These are phyloP conservation scores for Gryllus longicercus DNA, from an alignment of 2,888 invertebrate species.

Conservation along the genomic window DNA sequence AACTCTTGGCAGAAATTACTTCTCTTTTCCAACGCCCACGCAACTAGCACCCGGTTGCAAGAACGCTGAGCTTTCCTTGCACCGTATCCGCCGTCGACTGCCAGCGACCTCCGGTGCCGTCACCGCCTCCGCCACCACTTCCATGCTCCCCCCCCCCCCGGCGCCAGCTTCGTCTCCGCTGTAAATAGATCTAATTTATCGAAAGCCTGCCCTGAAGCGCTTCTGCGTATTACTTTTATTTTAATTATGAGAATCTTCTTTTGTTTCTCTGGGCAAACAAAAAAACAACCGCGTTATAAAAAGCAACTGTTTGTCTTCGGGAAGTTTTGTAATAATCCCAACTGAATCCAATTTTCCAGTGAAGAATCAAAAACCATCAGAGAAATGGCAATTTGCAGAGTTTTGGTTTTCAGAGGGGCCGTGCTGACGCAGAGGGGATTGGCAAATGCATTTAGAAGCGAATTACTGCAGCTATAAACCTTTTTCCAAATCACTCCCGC, in stretches of 20 bases:
- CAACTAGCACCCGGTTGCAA: too few relatives aligned
- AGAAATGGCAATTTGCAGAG: background rate
- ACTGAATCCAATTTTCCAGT: constrained; percentile 17
- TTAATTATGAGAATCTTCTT: background rate
- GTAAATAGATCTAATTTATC: constrained; percentile 11
- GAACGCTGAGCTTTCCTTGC: too few relatives aligned
- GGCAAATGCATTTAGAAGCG: background rate
- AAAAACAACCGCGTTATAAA: background rate
- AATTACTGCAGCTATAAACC: background rate
- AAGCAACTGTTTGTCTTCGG: constrained; percentile 17
- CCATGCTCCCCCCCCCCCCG: background rate
- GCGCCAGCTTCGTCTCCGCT: background rate
- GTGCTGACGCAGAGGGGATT: background rate
- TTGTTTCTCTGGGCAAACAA: background rate
- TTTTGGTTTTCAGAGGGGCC: background rate
- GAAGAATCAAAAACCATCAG: constrained; percentile 7
- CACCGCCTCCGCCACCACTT: too few relatives aligned
- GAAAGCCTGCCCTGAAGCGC: background rate
- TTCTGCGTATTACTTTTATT: background rate
- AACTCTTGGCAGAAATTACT: too few relatives aligned
- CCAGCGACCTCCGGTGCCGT: too few relatives aligned
- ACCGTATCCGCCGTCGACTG: too few relatives aligned
- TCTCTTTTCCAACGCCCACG: too few relatives aligned
- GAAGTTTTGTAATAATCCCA: constrained; percentile 17
- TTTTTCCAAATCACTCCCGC: background rate